These are phyloP conservation scores for Thyatira batis DNA, from an alignment of 2,888 invertebrate species.

Conservation along the genomic window DNA sequence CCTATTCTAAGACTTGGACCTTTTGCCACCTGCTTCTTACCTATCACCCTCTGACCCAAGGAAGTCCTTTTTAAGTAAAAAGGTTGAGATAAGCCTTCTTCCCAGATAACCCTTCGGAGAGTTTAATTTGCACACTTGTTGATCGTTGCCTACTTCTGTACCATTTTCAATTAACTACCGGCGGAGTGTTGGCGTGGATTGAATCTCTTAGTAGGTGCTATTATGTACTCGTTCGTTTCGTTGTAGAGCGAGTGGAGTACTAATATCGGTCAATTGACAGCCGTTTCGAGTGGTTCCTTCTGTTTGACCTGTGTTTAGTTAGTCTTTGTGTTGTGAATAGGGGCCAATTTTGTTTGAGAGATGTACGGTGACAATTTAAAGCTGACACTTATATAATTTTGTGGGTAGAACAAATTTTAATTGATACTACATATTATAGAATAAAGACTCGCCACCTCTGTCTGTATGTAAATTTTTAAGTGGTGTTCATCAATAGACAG, in stretches of 20 bases:
- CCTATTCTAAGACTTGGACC: not conserved
- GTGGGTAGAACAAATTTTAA: too few relatives aligned
- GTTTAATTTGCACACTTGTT: conserved; percentile 53
- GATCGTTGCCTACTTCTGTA: conserved; percentile 31
- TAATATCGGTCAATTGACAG: not conserved
- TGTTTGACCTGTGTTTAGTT: not conserved
- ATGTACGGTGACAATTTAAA: too few relatives aligned
- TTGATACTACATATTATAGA: too few relatives aligned
- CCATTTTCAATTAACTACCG: conserved; percentile 48
- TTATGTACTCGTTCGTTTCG: conserved; percentile 14
- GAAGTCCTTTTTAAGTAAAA: not conserved
- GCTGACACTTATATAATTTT: too few relatives aligned
- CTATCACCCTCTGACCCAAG: not conserved
- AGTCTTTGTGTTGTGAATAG: not conserved
- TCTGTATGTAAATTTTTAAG: too few relatives aligned
- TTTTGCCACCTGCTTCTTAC: not conserved
- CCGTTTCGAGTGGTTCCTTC: not conserved
- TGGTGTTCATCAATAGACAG: too few relatives aligned
- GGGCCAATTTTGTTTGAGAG: too few relatives aligned
- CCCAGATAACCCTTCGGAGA: not conserved
- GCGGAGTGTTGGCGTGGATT: conserved; percentile 34
- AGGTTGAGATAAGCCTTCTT: not conserved
- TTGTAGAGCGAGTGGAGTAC: conserved; percentile 11
- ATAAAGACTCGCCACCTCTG: too few relatives aligned
- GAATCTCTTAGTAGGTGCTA: conserved; percentile 37